Conservation (phyloP, 2,113 vertebrate species). For the Nibea albiflora region DNA sequence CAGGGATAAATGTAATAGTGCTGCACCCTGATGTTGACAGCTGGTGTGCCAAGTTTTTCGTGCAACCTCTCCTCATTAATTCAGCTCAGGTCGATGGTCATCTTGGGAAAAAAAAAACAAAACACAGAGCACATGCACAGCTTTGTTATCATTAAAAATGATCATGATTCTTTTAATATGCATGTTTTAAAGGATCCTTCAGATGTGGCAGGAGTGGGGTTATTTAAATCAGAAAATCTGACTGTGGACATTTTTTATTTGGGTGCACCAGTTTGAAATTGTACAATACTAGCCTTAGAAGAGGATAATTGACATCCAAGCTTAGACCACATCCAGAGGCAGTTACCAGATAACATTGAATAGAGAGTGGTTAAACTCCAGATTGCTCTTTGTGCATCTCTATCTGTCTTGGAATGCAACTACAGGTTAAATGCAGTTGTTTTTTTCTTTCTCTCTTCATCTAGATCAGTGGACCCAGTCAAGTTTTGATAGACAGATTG, state of each 20-base stretch:
- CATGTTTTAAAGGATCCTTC: conserved; percentile 53
- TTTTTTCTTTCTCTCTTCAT: too few relatives aligned
- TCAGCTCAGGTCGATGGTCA: conserved; percentile 64
- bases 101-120: conserved; percentile 26
- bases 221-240: conserved; percentile 50
- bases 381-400: too few relatives aligned
- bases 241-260: conserved; percentile 7
- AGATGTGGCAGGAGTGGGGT: conserved; percentile 11
- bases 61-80: conserved; percentile 70
- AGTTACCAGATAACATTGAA: neutral
- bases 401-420: too few relatives aligned
- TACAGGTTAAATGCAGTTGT: too few relatives aligned
- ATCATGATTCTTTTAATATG: conserved; percentile 65
- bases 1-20: conserved; percentile 35
- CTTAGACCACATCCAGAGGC: neutral
- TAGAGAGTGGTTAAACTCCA: neutral
- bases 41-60: conserved; percentile 41
- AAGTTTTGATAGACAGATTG: neutral
- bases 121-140: conserved; percentile 8
- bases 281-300: neutral
- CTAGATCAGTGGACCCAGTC: too few relatives aligned
- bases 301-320: neutral
- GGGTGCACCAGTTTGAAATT: conserved; percentile 7
- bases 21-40: conserved; percentile 57
- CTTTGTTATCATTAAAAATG: conserved; percentile 54